Evolutionary conservation across 2,888 invertebrate genomes (phyloP).

Genomic region (Bellardia pandia): DNA sequence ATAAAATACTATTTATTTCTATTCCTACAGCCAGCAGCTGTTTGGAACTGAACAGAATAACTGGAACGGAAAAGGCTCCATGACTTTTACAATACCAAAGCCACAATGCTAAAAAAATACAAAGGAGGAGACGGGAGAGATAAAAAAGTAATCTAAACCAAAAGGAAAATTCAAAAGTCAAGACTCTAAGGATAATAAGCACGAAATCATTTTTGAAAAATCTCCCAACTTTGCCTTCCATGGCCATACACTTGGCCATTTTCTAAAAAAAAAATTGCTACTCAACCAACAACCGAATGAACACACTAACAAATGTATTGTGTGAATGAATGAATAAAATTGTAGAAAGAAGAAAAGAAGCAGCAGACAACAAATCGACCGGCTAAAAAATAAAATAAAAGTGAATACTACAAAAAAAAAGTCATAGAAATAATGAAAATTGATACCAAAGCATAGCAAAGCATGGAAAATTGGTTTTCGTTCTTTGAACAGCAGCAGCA

Average conservation of each 20-base stretch:
- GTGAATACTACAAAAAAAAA: slow-evolving; percentile 41
- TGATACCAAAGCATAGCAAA: slow-evolving; percentile 72
- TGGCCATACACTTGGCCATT: slow-evolving; percentile 51
- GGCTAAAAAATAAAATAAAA: slow-evolving; percentile 47
- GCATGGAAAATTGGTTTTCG: slow-evolving; percentile 75
- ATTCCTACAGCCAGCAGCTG: slow-evolving; percentile 65
- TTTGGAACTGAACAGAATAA: slow-evolving; percentile 63
- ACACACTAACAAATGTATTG: slow-evolving; percentile 1
- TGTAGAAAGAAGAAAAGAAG: slow-evolving; percentile 1
- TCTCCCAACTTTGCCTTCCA: slow-evolving; percentile 59
- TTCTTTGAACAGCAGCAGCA: slow-evolving; percentile 2
- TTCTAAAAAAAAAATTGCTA: slow-evolving; percentile 27
- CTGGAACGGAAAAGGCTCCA: slow-evolving; percentile 54
- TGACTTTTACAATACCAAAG: slow-evolving; percentile 47
- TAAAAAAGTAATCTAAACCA: slow-evolving; percentile 28
- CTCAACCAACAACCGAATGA: slow-evolving; percentile 17
- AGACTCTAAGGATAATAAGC: slow-evolving; percentile 71
- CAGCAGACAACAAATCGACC: slow-evolving; percentile 62
- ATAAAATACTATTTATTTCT: slow-evolving; percentile 59
- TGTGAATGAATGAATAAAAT: slow-evolving; percentile 42
- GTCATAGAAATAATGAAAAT: slow-evolving; percentile 74
- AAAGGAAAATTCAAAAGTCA: slow-evolving; percentile 68
- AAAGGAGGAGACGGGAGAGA: slow-evolving; percentile 26
- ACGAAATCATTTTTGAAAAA: slow-evolving; percentile 69
- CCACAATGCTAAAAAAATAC: slow-evolving; percentile 56